Evolutionary conservation across 2,888 invertebrate species (phyloP).

Genomic region (Plebejus anna): DNA sequence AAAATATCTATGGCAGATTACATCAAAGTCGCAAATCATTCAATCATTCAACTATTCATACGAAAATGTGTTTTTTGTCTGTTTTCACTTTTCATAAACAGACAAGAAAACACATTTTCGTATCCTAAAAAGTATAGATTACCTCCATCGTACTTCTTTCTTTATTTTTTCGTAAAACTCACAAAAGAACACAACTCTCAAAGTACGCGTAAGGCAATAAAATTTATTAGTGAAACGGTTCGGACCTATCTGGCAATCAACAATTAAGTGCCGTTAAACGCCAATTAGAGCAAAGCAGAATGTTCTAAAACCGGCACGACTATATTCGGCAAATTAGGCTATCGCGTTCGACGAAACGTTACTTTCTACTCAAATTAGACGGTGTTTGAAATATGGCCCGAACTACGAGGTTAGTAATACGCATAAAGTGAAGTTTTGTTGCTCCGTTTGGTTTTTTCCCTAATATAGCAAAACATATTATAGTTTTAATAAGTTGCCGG

Average conservation of each 20-base stretch:
- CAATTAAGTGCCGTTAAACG: conserved; percentile 56
- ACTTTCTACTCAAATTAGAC: neutral
- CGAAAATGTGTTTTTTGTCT: no score
- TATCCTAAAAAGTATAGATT: no score
- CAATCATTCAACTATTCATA: no score
- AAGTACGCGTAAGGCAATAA: conserved; percentile 61
- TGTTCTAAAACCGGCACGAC: conserved; percentile 54
- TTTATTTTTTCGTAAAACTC: neutral
- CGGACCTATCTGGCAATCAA: conserved; percentile 64
- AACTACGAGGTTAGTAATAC: neutral
- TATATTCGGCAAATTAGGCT: conserved; percentile 53
- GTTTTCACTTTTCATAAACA: no score
- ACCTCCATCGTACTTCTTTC: no score
- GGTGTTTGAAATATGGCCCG: neutral
- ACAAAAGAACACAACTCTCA: neutral
- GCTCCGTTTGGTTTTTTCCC: no score
- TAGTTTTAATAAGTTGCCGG: no score
- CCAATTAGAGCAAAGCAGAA: conserved; percentile 61
- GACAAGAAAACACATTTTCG: no score
- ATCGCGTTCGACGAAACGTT: conserved; percentile 23
- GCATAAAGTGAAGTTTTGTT: no score
- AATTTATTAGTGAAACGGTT: conserved; percentile 64
- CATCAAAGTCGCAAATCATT: no score
- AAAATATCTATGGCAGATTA: no score
- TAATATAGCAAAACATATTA: no score